Base-by-base conservation (phyloP, 1,140 invertebrate species). In the Lordiphosa clarofinis region DNA sequence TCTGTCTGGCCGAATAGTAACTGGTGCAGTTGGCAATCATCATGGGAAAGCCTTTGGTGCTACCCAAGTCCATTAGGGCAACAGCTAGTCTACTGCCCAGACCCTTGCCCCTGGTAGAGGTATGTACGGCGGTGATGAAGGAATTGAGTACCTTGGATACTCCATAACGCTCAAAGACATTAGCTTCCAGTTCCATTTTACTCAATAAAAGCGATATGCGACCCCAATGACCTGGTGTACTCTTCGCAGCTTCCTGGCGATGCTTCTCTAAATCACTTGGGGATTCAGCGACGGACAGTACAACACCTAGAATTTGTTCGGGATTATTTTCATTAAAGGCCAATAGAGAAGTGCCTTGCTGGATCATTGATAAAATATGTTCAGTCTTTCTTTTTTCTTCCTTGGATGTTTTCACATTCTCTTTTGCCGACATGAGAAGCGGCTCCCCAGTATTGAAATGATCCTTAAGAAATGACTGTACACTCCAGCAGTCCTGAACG, bases 401-500 rank as follows among this genome's bases (percentile, higher is more conserved):
- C 24, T 36, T 4, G 12, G 11, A 40, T 4, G 4, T 40, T 11
- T 71, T 39, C 0, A 38, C 50, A 47, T 56, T 15, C 36, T 63
- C 64, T 0, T 50, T 53, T 0, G 64, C 62, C 4, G 58, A 58
- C 4, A 54, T 54, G 3, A 55, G 44, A 0, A 74, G 43, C 1
- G 72, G 68, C n/a, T 74, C 72, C 0, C 38, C 68, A 11, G 40
- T 64, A n/a, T 37, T 63, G 31, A 74, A 74, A 19, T 72, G 58
- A 0, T 31, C 24, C 0, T 40, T 35, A 36, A 72, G 35, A 10
- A 72, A 60, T 1, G n/a, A 6, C 35, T 74, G 60, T 0, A 72
- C 42, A 9, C 19, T n/a, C 8, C 6, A 19, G 15, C 60, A 68
- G 43, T 72, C 72, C 36, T 53, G 21, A 15, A 35, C 38, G 4